These are phyloP conservation scores for Lycodopsis pacificus DNA, from an alignment of 2,797 vertebrate species.

Conservation along the genomic window DNA sequence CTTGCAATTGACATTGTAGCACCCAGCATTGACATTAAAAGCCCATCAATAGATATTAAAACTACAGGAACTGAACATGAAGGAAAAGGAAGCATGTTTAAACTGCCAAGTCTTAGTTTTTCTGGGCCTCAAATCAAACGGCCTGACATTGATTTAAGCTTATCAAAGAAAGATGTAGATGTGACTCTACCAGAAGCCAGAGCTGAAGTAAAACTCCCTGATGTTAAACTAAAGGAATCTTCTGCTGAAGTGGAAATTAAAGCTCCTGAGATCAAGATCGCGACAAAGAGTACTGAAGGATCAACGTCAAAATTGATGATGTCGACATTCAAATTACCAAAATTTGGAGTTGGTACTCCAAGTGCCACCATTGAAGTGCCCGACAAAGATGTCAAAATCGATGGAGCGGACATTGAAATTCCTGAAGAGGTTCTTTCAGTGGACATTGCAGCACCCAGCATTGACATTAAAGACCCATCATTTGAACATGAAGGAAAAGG, in stretches of 20 bases:
- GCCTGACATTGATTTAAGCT: slow-evolving; percentile 40
- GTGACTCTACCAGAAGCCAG: slow-evolving; percentile 30
- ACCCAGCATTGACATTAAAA: slow-evolving; percentile 13
- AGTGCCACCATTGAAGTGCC: slow-evolving; percentile 30
- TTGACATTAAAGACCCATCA: slow-evolving; percentile 8
- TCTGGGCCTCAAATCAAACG: slow-evolving; percentile 16
- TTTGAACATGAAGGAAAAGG: neutral
- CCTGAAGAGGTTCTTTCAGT: slow-evolving; percentile 15
- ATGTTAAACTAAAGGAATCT: slow-evolving; percentile 21
- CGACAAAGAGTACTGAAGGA: slow-evolving; percentile 19
- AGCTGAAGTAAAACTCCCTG: slow-evolving; percentile 42
- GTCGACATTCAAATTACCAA: slow-evolving; percentile 42
- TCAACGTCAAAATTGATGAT: slow-evolving; percentile 55
- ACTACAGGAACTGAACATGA: too few relatives aligned
- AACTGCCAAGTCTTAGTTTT: slow-evolving; percentile 31
- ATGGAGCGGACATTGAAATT: slow-evolving; percentile 12
- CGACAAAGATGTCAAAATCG: slow-evolving; percentile 1
- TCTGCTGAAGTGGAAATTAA: slow-evolving; percentile 46
- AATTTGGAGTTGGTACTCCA: slow-evolving; percentile 5
- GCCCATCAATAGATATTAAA: neutral
- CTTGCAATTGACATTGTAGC: slow-evolving; percentile 5
- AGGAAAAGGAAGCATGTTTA: slow-evolving; percentile 43
- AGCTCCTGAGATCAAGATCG: slow-evolving; percentile 33
- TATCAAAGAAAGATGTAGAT: slow-evolving; percentile 67
- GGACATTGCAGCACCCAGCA: slow-evolving; percentile 8